Evolutionary conservation across 2,888 invertebrate genomes (phyloP), one percentile per base, ranked within the genome.

Genomic region (Hoplodrina blanda): DNA sequence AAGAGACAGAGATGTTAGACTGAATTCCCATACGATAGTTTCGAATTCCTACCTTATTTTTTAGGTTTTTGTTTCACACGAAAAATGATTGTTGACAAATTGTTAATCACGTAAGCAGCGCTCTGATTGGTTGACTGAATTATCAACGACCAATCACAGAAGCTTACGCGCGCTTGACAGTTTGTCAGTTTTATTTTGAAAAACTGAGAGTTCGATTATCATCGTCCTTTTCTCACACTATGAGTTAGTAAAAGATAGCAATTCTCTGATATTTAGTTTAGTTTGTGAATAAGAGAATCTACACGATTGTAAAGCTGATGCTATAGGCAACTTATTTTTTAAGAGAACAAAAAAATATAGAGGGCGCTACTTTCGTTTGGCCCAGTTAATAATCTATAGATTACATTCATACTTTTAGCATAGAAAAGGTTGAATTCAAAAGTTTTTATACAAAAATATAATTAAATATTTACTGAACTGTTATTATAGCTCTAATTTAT

Each of bases 291-390:
- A 46, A 46, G 17, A 17, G 17, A 17, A 46, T 46, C 6, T 17
- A 17, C 46, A 17, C 17, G 4, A 46, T n/a, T 3, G 11, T 63
- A 56, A 44, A 20, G 59, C 62, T 73, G 76, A 52, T 72, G 73
- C 73, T 59, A 64, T 46, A 46, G 73, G 76, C 82, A 76, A 75
- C 76, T 76, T 69, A 52, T 72, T 60, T 56, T 50, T 44, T 57
- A 44, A 52, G 46, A 61, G 56, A 80, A 63, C 52, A 75, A 62
- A 76, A 50, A 69, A 17, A 54, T 74, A 60, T 69, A 76, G 73
- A 76, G 74, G 84, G 73, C 54, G 67, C 33, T 56, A 67, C 57
- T 69, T 56, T 44, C 71, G 67, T 7, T 70, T 66, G 76, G 44
- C 69, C 69, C 63, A 46, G n/a, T 17, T 69, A 17, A 56, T 25